Base-by-base conservation (phyloP, 2,113 vertebrate genomes). In the Myotis yumanensis region DNA sequence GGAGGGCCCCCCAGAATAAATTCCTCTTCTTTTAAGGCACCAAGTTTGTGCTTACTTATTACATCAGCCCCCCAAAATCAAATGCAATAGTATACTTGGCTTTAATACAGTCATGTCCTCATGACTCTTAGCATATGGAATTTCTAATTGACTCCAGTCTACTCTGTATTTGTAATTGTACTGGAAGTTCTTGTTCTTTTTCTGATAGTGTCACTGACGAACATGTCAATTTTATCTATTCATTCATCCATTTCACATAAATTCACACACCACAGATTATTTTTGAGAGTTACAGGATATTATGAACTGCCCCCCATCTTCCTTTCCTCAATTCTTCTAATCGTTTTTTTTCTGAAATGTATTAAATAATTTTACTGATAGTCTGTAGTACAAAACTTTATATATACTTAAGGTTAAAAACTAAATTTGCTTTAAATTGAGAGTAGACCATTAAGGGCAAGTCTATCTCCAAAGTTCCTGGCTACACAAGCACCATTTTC, bases 381-480 rank as follows among this genome's bases (percentile, higher is more conserved):
- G 17, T 18, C n/a, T 69, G 18, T 69, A 35, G 68, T 69, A 69
- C 11, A 69, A 35, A 69, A 69, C 68, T 69, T 69, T 35, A 69
- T 5, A 52, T 16, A 51, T 40, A 35, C 23, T 72, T 59, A 79
- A 90, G 37, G 57, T 57, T 84, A 73, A 92, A 57, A 90, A 48
- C 7, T 48, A 89, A 83, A 62, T 71, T 95, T 69, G 9, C n/a
- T 86, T 93, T 40, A 79, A 91, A 48, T 93, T 35, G 86, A 32
- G 62, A 83, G 77, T 77, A 68, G 62, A 73, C 59, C 52, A 28
- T 30, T 86, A 94, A 76, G 5, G 18, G 22, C 28, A 94, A 82
- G 28, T 22, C n/a, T 10, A 28, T 72, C 46, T 46, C 22, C 59
- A 68, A 79, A 82, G n/a, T 66, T 83, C 9, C 35, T 28, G 20